Conservation (phyloP, 2,113 vertebrate species). For the Geothlypis trichas region DNA sequence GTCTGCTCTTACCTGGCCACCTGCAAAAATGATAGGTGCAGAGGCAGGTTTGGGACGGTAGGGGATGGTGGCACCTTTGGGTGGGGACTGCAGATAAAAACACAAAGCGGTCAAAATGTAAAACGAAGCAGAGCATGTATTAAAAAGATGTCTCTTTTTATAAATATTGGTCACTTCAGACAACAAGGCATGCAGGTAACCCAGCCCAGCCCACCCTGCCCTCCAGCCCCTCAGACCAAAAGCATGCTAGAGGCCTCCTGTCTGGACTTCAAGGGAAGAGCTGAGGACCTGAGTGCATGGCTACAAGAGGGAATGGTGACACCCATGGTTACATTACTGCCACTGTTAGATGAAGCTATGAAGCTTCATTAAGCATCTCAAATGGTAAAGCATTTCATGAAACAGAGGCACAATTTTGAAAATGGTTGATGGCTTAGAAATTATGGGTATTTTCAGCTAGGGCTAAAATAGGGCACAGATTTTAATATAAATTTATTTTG, state of each 20-base stretch:
- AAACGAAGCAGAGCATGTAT: background rate
- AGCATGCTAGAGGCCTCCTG: rapidly evolving
- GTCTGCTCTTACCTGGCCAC: conserved; percentile 81
- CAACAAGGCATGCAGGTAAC: background rate
- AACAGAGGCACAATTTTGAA: background rate
- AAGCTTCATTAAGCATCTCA: background rate
- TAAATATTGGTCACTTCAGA: background rate
- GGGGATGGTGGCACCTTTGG: conserved; percentile 92
- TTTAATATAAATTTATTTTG: background rate
- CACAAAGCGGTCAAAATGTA: conserved; percentile 35
- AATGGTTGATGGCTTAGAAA: background rate
- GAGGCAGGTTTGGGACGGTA: conserved; percentile 87
- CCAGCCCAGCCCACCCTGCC: background rate
- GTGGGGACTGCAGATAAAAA: conserved; percentile 84
- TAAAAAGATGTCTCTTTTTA: background rate
- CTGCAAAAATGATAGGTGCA: conserved; percentile 81
- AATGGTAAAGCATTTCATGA: background rate
- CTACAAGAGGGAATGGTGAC: background rate
- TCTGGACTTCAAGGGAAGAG: background rate
- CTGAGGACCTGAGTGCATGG: rapidly evolving
- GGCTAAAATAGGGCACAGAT: background rate
- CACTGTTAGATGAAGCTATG: background rate
- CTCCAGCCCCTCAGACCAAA: background rate
- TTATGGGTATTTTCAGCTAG: background rate
- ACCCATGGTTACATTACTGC: background rate